These are phyloP conservation scores for Meliscaeva auricollis DNA, from an alignment of 2,888 invertebrate species.

Conservation along the genomic window DNA sequence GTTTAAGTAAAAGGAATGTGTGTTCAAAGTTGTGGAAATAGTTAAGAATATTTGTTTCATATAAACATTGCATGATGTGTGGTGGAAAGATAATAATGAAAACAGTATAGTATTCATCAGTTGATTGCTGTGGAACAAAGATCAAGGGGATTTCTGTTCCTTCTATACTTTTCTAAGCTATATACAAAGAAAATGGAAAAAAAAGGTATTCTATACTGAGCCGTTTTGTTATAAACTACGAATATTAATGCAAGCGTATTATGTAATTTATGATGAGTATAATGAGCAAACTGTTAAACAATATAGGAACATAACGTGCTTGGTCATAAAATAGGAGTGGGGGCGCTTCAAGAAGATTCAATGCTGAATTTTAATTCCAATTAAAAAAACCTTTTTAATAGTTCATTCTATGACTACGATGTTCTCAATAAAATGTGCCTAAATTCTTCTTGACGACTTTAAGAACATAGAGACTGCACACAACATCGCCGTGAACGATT, in stretches of 20 bases:
- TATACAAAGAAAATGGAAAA: neutral
- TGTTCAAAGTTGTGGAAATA: conserved; percentile 38
- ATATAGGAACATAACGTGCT: no score
- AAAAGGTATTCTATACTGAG: neutral
- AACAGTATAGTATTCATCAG: conserved; percentile 25
- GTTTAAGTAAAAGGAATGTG: conserved; percentile 10
- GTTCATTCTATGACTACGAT: no score
- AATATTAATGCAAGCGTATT: neutral
- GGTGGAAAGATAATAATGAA: conserved; percentile 41
- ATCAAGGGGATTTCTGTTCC: conserved; percentile 25
- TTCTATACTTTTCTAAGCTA: neutral
- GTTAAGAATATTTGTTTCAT: conserved; percentile 25
- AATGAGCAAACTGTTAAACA: neutral
- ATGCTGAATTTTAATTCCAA: no score
- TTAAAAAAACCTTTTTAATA: no score
- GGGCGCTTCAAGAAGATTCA: no score
- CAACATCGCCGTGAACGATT: no score
- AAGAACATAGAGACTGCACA: no score
- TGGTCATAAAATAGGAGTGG: no score
- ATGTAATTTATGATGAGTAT: conserved; percentile 1
- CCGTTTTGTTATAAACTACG: neutral
- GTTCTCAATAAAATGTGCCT: no score
- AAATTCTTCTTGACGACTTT: no score
- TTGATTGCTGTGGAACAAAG: conserved; percentile 23
- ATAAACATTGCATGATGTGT: conserved; percentile 16